These are phyloP conservation scores for Cynoglossus semilaevis DNA, from an alignment of 2,113 vertebrate species.

Conservation along the genomic window DNA sequence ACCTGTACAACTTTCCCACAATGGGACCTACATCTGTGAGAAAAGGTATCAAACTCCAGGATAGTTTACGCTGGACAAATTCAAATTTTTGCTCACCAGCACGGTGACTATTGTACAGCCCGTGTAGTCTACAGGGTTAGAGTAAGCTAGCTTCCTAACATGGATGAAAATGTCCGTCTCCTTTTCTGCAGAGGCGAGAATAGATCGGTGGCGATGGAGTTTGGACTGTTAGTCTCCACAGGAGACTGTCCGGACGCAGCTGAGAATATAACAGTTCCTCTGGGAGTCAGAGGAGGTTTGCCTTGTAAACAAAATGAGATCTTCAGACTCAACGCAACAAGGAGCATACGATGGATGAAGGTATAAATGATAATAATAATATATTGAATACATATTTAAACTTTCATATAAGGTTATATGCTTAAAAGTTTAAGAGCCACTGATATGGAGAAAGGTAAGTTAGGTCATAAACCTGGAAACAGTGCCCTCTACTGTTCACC, in stretches of 20 bases:
- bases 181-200: constrained; percentile 8
- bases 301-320: constrained; percentile 52
- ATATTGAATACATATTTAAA: too few species aligned
- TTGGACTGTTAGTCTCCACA: constrained; percentile 48
- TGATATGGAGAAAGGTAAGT: too few species aligned
- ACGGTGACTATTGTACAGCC: too few species aligned
- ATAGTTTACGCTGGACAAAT: too few species aligned
- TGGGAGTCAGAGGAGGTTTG: background rate
- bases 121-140: too few species aligned
- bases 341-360: constrained; percentile 65
- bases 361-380: too few species aligned
- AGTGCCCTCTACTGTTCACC: background rate
- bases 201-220: background rate
- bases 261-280: background rate
- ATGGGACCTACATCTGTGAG: constrained; percentile 66
- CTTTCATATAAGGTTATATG: too few species aligned
- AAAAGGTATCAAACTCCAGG: constrained; percentile 46
- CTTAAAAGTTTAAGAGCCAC: too few species aligned
- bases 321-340: constrained; percentile 8
- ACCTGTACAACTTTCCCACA: constrained; percentile 53
- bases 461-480: background rate
- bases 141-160: too few species aligned
- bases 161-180: background rate
- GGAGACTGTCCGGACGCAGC: constrained; percentile 36
- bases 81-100: too few species aligned